A percentile compares a stretch with the other conserved stretches of the same genome.
phyloP scores from a whole-genome alignment of 2,113 vertebrate genomes.

The Xiphophorus couchianus region DNA sequence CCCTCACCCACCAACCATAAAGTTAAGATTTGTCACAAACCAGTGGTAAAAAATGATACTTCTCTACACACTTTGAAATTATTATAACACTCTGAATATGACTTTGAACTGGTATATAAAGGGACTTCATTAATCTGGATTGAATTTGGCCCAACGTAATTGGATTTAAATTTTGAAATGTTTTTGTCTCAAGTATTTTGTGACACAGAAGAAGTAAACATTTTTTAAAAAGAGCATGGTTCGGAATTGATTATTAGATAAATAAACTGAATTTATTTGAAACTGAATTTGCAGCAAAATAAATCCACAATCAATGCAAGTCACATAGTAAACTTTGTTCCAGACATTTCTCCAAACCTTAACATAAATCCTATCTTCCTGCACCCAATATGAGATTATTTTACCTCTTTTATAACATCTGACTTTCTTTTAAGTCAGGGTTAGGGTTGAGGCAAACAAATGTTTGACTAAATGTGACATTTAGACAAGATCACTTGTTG shows the following conservation, averaged over 20 bases:
- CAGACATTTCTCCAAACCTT: conserved; percentile 11
- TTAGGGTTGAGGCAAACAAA: too few relatives aligned
- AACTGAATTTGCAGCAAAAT: background rate
- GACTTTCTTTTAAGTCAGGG: conserved; percentile 32
- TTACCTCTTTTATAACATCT: conserved; percentile 19
- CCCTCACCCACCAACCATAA: background rate
- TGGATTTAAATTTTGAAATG: background rate
- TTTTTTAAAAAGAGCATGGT: background rate
- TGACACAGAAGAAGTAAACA: background rate
- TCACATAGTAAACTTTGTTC: conserved; percentile 9
- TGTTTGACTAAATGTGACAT: conserved; percentile 38
- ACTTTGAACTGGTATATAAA: background rate
- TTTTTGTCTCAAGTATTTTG: background rate
- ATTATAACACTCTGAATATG: background rate
- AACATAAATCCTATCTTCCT: conserved; percentile 13
- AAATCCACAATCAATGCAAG: background rate
- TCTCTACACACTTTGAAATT: background rate
- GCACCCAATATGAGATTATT: background rate
- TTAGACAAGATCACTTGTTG: conserved; percentile 55
- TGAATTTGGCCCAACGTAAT: background rate
- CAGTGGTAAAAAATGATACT: too few relatives aligned
- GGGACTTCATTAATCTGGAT: background rate
- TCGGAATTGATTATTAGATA: background rate
- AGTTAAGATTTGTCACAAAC: background rate
- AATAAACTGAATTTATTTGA: background rate